Evolutionary conservation across 2,888 invertebrate species (phyloP).

Genomic region (Papilio elwesi): DNA sequence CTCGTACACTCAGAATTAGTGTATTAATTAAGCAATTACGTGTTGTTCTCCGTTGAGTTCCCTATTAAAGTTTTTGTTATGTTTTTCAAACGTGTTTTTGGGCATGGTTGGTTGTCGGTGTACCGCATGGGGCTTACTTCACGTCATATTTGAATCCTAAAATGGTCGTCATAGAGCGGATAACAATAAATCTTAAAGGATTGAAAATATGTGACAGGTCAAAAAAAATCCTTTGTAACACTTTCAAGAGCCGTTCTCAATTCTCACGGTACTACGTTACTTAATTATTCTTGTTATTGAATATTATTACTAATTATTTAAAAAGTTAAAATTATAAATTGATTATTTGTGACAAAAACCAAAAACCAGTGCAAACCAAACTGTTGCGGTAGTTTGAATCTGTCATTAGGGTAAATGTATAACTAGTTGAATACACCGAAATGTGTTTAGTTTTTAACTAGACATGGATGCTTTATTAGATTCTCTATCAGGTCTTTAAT

Average conservation of each 20-base stretch:
- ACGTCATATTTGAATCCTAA: no score
- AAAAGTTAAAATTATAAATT: slow-evolving; percentile 6
- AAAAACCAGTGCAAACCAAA: not conserved
- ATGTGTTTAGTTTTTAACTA: not conserved
- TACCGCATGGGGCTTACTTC: no score
- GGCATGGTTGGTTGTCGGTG: no score
- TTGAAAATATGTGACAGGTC: not conserved
- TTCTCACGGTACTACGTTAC: not conserved
- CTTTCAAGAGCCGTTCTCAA: not conserved
- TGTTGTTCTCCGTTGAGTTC: not conserved
- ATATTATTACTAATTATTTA: slow-evolving; percentile 1
- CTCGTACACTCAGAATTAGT: not conserved
- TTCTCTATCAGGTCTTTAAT: not conserved
- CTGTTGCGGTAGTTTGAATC: not conserved
- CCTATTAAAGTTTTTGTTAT: no score
- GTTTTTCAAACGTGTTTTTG: no score
- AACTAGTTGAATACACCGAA: not conserved
- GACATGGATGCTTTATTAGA: not conserved
- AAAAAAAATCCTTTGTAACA: not conserved
- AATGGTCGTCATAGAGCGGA: no score
- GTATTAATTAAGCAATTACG: not conserved
- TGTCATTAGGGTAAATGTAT: not conserved
- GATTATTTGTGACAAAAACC: not conserved
- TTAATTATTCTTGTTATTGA: not conserved
- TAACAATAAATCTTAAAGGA: not conserved